Percentiles rank a stretch among this genome's conserved stretches.
These are phyloP conservation scores for Saguinus midas DNA, from an alignment of 2,113 vertebrate genomes.

Conservation along the genomic window DNA sequence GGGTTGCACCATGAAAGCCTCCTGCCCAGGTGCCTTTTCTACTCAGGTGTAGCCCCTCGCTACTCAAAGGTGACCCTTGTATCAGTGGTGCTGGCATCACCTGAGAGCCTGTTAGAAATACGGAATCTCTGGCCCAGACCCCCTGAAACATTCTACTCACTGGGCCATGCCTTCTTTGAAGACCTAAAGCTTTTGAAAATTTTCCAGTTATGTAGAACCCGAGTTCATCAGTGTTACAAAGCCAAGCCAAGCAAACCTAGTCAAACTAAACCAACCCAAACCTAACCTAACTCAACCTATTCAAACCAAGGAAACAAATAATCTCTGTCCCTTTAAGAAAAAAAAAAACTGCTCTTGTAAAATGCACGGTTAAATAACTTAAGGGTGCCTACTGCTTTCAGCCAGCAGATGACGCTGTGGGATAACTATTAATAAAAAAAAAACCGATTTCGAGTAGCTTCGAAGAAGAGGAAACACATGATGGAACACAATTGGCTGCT, in stretches of 20 bases:
- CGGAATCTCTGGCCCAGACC: background rate
- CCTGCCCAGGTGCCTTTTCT: background rate
- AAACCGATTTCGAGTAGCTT: background rate
- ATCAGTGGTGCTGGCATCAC: background rate
- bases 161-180: background rate
- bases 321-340: background rate
- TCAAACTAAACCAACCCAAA: background rate
- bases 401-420: slow-evolving; percentile 83
- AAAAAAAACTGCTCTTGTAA: slow-evolving; percentile 40
- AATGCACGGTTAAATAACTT: background rate
- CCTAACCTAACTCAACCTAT: background rate
- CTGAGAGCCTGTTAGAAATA: background rate
- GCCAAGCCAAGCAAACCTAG: background rate
- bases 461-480: background rate
- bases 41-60: background rate
- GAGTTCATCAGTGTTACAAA: background rate
- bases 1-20: background rate
- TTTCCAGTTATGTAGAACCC: background rate
- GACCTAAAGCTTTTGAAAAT: background rate
- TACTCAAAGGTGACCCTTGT: background rate
- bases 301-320: background rate
- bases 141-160: background rate
- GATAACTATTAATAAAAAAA: slow-evolving; percentile 48
- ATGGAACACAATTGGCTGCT: background rate
- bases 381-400: background rate